Conservation (phyloP, 1,140 invertebrate species). For the Ericerus pela region DNA sequence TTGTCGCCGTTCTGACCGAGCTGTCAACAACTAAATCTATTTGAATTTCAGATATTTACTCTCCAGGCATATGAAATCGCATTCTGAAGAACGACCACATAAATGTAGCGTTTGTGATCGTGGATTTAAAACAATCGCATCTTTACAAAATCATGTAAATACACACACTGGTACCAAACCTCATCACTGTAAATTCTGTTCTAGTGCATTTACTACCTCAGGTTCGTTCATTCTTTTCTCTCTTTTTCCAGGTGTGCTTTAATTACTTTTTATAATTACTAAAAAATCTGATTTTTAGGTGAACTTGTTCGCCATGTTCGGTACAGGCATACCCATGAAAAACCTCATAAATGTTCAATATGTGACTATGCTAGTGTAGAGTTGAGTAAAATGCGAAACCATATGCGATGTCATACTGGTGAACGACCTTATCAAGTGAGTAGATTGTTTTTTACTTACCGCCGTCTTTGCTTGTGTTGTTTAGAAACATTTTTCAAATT, state of each 20-base stretch:
- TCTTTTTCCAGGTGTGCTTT: neutral
- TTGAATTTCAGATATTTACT: constrained; percentile 53
- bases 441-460: too few relatives aligned
- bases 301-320: constrained; percentile 21
- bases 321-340: constrained; percentile 47
- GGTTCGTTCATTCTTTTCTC: constrained; percentile 35
- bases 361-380: constrained; percentile 52
- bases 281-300: constrained; percentile 11
- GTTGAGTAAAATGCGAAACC: constrained; percentile 46
- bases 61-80: constrained; percentile 85
- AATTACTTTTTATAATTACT: constrained; percentile 1
- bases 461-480: too few relatives aligned
- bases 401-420: constrained; percentile 46
- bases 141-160: constrained; percentile 88
- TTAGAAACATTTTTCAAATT: too few relatives aligned
- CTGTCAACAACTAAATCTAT: neutral
- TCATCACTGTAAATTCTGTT: constrained; percentile 85
- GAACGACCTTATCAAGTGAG: constrained; percentile 38
- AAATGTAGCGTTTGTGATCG: constrained; percentile 88
- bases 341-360: constrained; percentile 47
- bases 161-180: constrained; percentile 93
- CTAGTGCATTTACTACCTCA: constrained; percentile 86
- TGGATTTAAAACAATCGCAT: constrained; percentile 87
- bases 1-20: neutral
- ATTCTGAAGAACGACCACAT: constrained; percentile 86